These are phyloP conservation scores for Lithophane socia DNA, from an alignment of 2,888 invertebrate genomes.

Conservation along the genomic window DNA sequence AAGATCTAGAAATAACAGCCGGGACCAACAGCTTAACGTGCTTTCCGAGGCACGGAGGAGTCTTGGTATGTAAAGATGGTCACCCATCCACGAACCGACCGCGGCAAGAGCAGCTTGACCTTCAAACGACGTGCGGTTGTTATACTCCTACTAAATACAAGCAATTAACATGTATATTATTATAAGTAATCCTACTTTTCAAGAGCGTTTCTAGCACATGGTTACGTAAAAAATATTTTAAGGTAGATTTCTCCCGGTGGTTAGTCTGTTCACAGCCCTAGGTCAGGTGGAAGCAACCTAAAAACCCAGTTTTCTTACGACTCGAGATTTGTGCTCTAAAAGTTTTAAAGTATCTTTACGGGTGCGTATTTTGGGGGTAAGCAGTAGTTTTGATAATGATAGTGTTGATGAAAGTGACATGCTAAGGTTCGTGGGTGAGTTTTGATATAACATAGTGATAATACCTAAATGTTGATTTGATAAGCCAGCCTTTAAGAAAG, in stretches of 20 bases:
- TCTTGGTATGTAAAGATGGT: background rate
- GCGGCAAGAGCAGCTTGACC: background rate
- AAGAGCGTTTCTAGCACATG: background rate
- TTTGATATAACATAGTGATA: background rate
- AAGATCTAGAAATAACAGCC: background rate
- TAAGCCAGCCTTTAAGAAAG: background rate
- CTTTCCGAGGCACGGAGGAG: background rate
- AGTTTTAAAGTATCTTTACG: slow-evolving; percentile 54
- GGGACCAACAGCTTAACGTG: background rate
- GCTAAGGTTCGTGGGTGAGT: background rate
- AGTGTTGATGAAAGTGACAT: background rate
- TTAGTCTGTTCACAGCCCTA: slow-evolving; percentile 57
- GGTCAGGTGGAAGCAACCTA: slow-evolving; percentile 64
- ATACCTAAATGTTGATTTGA: no score
- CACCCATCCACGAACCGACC: background rate
- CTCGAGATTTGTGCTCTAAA: slow-evolving; percentile 63
- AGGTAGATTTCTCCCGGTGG: slow-evolving; percentile 4
- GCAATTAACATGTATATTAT: background rate
- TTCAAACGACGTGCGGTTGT: background rate
- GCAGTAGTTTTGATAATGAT: background rate
- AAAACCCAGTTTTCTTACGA: slow-evolving; percentile 70
- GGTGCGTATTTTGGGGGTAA: background rate
- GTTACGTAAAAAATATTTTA: slow-evolving; percentile 30
- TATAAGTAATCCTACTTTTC: background rate
- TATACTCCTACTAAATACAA: background rate